Conservation (phyloP, 2,797 vertebrate genomes). For the Hirundo rustica region DNA sequence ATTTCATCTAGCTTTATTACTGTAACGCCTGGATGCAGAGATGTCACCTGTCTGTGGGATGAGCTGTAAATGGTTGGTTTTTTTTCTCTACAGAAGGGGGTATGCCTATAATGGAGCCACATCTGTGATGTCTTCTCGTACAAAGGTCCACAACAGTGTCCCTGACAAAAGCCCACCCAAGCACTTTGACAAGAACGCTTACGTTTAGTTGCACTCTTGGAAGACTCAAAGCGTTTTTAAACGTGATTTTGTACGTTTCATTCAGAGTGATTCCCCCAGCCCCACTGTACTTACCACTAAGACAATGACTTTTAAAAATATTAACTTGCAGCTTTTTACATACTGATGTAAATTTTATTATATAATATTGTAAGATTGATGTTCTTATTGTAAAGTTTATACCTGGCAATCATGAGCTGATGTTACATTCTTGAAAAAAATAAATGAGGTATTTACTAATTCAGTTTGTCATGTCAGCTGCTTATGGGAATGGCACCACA, state of each 20-base stretch:
- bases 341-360: conserved; percentile 65
- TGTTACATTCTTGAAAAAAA: conserved; percentile 70
- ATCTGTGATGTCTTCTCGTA: conserved; percentile 81
- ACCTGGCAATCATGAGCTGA: conserved; percentile 73
- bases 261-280: conserved; percentile 42
- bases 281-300: conserved; percentile 40
- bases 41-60: background rate
- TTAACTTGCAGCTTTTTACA: conserved; percentile 65
- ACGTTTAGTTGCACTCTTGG: conserved; percentile 78
- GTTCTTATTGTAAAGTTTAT: conserved; percentile 68
- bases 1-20: background rate
- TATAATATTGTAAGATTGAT: conserved; percentile 57
- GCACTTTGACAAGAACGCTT: conserved; percentile 93
- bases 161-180: conserved; percentile 82
- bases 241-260: conserved; percentile 43
- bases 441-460: conserved; percentile 69
- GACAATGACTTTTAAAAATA: conserved; percentile 66
- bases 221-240: conserved; percentile 11
- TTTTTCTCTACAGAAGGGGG: conserved; percentile 69
- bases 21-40: background rate
- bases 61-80: background rate
- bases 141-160: conserved; percentile 75
- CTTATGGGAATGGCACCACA: background rate
- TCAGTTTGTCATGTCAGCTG: background rate
- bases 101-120: conserved; percentile 81